Evolutionary conservation across 2,797 vertebrate species (phyloP).

Genomic region (Chlorospingus semifuscus): DNA sequence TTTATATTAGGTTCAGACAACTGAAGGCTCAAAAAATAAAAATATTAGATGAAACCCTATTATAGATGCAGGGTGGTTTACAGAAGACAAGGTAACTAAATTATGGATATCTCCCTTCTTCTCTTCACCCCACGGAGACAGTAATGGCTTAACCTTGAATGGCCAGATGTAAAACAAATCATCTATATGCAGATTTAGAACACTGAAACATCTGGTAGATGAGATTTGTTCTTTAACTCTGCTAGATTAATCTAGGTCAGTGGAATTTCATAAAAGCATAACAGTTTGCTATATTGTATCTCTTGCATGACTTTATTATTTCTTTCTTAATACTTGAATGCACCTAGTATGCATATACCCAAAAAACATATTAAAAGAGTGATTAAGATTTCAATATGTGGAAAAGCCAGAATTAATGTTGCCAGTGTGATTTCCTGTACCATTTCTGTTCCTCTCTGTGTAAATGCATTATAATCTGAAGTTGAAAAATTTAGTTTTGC

Average conservation of each 20-base stretch:
- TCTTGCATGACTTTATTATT: not conserved
- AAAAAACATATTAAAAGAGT: not conserved
- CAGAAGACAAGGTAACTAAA: not conserved
- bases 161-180: not conserved
- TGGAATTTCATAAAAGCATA: not conserved
- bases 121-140: not conserved
- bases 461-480: not conserved
- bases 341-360: fast-evolving
- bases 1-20: not conserved
- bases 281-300: not conserved
- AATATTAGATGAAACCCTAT: not conserved
- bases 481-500: not conserved
- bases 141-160: not conserved
- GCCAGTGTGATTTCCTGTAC: not conserved
- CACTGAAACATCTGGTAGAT: not conserved
- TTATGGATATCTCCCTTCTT: not conserved
- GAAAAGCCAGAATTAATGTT: not conserved
- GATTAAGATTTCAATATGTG: not conserved
- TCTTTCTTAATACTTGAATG: not conserved
- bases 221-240: not conserved
- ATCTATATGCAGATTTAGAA: not conserved
- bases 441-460: not conserved
- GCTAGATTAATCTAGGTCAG: not conserved
- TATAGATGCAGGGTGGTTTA: not conserved
- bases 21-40: not conserved